Base-by-base conservation (phyloP, 2,797 vertebrate genomes). In the Eidolon dupreanum region DNA sequence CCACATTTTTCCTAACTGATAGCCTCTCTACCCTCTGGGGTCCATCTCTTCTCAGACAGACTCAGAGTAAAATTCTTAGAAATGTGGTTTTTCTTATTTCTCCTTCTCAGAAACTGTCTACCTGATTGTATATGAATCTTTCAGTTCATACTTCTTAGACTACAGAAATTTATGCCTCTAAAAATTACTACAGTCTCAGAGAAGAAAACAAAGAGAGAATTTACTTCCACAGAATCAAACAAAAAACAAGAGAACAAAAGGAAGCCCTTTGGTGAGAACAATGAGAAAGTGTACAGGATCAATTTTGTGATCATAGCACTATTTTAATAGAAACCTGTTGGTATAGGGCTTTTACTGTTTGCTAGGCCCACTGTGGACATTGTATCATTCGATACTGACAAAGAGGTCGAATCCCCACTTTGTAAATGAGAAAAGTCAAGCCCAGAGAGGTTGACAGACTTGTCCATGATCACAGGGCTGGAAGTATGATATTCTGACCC, bases 171-270 rank as follows among this genome's bases (percentile, higher is more conserved):
- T 28, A 33, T 57, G 22, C 19, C 61, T 87, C 38, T 96, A 57
- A 63, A 84, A 86, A 85, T 74, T 59, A 41, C n/a, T 73, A 5
- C 2, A 16, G n/a, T 84, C 15, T 94, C 46, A 28, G 71, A 53
- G 63, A 77, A 90, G 28, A 73, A 43, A 57, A 92, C 36, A 13
- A 57, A 94, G 73, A 63, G 36, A 66, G 31, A 82, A 55, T 92
- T 74, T 83, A 28, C 66, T 88, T 88, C 55, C 43, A 73, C 10
- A 63, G 26, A 61, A 74, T 68, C 55, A 82, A 92, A 95, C 57
- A 61, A 28, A 84, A 93, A 93, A n/a, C 9, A 68, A 87, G 41
- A 73, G 83, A 89, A 51, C n/a, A 75, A 71, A 71, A 81, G 57
- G 17, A 65, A 65, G 16, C 9, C 68, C 28, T 68, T 7, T 61